Evolutionary conservation across 2,113 vertebrate species (phyloP), one percentile per base, ranked within the genome.

Genomic region (Rhabdornis inornatus): DNA sequence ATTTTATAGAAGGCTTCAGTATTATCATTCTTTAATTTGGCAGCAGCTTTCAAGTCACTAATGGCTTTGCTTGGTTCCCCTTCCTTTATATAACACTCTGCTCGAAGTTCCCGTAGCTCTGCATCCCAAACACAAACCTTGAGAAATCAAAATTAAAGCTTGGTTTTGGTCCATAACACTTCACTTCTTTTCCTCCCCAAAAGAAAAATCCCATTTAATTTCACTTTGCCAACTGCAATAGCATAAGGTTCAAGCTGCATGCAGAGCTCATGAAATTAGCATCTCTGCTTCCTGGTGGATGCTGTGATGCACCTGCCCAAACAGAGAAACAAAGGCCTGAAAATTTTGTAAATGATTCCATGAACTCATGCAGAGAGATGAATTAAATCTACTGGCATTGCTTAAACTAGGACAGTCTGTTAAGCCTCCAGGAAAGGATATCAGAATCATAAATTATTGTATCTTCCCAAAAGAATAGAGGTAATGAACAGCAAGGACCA

Each of bases 41-140:
- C 99, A 52, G 99, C 96, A 68, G 99, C 99, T 98, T 99, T 99
- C 64, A 99, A 98, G 98, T 99, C 99, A 91, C 98, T 98, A 97
- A 99, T 98, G 63, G 99, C 99, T 97, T 99, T 99, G 80, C 99
- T 98, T 96, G 98, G 98, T 80, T 99, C 99, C 10, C 98, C 99
- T 98, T 99, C 97, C 93, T 98, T 98, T 97, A 99, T 98, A 24
- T 98, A 99, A 96, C 99, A 99, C 79, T 99, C 99, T 11, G 99
- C 99, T 84, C 99, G 98, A 98, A 99, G 98, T 94, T 99, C 99
- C 63, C 99, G 98, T 63, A 99, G 98, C 76, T 97, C 98, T 94
- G 98, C 99, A 95, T 99, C 99, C 99, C 99, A 99, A 97, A 98
- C 96, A 94, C 99, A 99, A 23, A 98, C 99, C 99, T 99, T 98